Base-by-base conservation (phyloP, 2,797 vertebrate species). In the Strix occidentalis region DNA sequence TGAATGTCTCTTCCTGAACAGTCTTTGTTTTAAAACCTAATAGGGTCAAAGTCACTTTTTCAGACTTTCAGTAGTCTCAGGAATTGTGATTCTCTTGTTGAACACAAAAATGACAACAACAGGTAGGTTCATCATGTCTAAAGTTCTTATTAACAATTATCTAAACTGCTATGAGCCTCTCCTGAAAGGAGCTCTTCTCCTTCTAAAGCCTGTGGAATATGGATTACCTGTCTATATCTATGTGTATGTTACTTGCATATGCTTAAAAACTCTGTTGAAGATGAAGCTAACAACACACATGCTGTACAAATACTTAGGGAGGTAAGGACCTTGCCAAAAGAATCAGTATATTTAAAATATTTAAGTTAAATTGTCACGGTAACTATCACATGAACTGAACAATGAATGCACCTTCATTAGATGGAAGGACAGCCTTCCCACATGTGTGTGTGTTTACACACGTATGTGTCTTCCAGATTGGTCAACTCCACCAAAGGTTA, bases 371-470 rank as follows among this genome's bases (percentile, higher is more conserved):
- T 71, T 10, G 3, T 35, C 39, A 9, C 43, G 18, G 14, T 48
- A 64, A 20, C 19, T 56, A 23, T 68, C 12, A 50, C 21, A 39
- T 51, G 26, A 84, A 45, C 17, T 72, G 28, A 83, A 51, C 21
- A 82, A 23, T 31, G 35, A 83, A 65, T 21, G 24, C 26, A 31
- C 5, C 9, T 87, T n/a, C 43, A 18, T 41, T 46, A 57, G 25
- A 24, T 39, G 45, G 35, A 87, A 66, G 16, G 31, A 41, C 11
- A 80, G 26, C 39, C 21, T 53, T 87, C 14, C 26, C 16, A 88
- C 10, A 17, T 43, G 43, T 43, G 43, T 43, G 16, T 43, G 16
- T 43, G 43, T 17, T 43, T 43, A 43, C 0, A 0, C 6, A 12
- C 25, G 80, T 51, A 68, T 31, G n/a, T 29, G 4, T 58, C 43